Evolutionary conservation across 92 coral and sea anemone species (phyloP).

Genomic region (Heteractis magnifica): DNA sequence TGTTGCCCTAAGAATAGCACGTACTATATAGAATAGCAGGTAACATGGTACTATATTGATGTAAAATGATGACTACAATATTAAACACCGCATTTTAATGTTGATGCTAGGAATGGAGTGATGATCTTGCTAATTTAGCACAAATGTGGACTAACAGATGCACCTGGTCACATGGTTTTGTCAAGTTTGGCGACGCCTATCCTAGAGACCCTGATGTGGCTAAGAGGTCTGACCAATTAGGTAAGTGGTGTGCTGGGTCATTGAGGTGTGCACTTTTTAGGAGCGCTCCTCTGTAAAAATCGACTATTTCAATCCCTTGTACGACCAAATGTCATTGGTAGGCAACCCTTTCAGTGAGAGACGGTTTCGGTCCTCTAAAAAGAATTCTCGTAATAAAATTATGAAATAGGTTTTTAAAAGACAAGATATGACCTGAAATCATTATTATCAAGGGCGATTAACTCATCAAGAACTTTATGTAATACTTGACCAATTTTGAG

Average conservation of each 20-base stretch:
- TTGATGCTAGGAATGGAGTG: conserved; percentile 54
- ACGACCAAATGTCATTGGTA: not conserved
- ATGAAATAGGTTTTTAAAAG: too few relatives aligned
- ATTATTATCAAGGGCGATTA: too few relatives aligned
- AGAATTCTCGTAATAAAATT: too few relatives aligned
- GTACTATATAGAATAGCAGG: not conserved
- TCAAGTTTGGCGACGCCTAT: conserved; percentile 54
- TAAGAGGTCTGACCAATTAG: conserved; percentile 18
- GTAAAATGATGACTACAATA: too few relatives aligned
- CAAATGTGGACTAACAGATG: conserved; percentile 80
- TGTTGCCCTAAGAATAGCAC: not conserved
- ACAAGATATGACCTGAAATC: too few relatives aligned
- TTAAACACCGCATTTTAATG: not conserved
- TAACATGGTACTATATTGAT: too few relatives aligned
- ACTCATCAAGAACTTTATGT: too few relatives aligned
- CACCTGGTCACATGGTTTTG: conserved; percentile 66
- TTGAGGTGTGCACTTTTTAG: not conserved
- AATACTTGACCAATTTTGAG: too few relatives aligned
- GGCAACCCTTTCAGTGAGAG: too few relatives aligned
- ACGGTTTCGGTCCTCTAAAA: too few relatives aligned
- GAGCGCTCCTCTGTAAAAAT: not conserved
- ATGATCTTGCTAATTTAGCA: conserved; percentile 76
- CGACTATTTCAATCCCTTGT: not conserved
- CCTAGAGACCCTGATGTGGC: conserved; percentile 36
- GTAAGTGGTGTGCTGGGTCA: conserved; percentile 13